Evolutionary conservation across 1,140 invertebrate genomes (phyloP), one percentile per base, ranked within the genome.

Genomic region (Drosophila tsacasi): DNA sequence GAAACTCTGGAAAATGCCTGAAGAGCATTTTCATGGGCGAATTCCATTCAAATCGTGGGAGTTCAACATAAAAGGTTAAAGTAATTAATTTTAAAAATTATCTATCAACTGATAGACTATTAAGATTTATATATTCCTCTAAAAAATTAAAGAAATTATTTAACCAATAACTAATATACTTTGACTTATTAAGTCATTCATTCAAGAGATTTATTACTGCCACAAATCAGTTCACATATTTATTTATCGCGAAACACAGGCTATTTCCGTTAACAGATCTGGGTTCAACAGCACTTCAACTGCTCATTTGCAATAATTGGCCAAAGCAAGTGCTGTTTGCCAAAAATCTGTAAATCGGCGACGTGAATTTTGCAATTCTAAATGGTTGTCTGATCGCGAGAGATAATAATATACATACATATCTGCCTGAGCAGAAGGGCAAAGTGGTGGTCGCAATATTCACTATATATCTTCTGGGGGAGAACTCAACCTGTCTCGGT

Each of bases 331-430:
- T 27, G 54, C 47, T 7, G 23, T 19, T 61, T 76, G 81, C 81
- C 76, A 84, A 84, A 64, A 76, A 49, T 61, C 65, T 83, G 62
- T 68, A 65, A 72, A 75, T 58, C 47, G 60, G 39, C 50, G 39
- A 79, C 69, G 63, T 35, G 37, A 42, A 77, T 75, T 83, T 79
- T 72, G 80, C 74, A 79, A 83, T 63, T 61, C 63, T 71, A 65
- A 79, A 77, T 61, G 49, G 63, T 21, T 44, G 63, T 39, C 44
- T 55, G 37, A 68, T 68, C 39, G 30, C 25, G 9, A 50, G 21
- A 46, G 13, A 55, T 35, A 46, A 23, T n/a, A n/a, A n/a, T n/a
- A 68, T 55, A 37, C 10, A 21, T 54, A 23, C 8, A 52, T 21
- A 23, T 35, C 13, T 23, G 1, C 17, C 19, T 23, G 32, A 17